Conservation (phyloP, 2,113 vertebrate species). For the Pluvialis apricaria region DNA sequence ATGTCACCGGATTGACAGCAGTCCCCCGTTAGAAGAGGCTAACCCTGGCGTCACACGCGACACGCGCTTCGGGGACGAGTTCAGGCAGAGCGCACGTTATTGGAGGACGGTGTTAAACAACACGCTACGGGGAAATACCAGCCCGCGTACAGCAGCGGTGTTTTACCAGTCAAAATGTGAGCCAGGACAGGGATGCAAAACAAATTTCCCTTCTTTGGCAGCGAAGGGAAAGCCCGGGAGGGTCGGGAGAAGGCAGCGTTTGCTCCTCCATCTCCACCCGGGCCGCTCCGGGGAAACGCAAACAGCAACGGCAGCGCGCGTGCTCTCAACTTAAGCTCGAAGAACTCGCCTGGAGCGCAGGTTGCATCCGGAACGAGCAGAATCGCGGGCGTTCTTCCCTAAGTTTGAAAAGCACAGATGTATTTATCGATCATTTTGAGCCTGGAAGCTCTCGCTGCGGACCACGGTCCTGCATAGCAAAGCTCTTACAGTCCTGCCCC, state of each 20-base stretch:
- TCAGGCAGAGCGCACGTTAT: background rate
- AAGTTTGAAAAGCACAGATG: background rate
- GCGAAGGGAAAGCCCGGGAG: background rate
- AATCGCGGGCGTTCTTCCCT: background rate
- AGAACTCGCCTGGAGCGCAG: background rate
- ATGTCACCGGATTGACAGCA: background rate
- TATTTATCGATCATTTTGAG: background rate
- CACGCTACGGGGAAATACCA: background rate
- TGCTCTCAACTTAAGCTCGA: background rate
- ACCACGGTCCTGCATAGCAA: background rate
- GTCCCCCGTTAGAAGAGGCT: background rate
- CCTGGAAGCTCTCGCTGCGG: fast-evolving
- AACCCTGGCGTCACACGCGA: background rate
- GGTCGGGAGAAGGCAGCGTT: no score
- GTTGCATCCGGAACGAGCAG: background rate
- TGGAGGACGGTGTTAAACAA: background rate
- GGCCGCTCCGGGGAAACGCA: background rate
- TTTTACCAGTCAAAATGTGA: background rate
- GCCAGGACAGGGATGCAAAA: background rate
- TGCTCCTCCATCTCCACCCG: background rate
- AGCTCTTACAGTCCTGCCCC: background rate
- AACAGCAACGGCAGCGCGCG: no score
- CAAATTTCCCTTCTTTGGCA: background rate
- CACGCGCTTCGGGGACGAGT: background rate
- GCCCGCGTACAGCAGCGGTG: no score